These are phyloP conservation scores for Hirtodrosophila histrioides DNA, from an alignment of 2,888 invertebrate genomes.

Conservation along the genomic window DNA sequence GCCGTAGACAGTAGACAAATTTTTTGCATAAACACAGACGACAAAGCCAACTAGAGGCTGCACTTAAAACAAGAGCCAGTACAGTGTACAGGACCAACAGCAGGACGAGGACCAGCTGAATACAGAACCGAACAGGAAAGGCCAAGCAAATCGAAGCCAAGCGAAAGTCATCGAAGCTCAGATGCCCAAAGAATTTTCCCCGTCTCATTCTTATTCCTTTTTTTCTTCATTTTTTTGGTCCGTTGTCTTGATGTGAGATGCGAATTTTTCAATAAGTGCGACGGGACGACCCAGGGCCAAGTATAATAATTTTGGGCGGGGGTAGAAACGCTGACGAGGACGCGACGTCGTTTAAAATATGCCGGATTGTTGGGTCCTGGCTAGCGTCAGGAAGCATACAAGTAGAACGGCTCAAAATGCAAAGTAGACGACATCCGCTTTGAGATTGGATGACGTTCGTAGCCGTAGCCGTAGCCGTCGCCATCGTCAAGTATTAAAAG, in stretches of 20 bases:
- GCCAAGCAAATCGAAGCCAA: constrained; percentile 50
- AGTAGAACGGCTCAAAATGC: constrained; percentile 80
- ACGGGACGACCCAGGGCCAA: constrained; percentile 53
- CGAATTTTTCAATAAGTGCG: constrained; percentile 80
- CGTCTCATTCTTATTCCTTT: constrained; percentile 17
- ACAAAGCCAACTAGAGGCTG: constrained; percentile 77
- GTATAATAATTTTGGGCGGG: constrained; percentile 65
- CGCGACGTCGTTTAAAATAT: constrained; percentile 75
- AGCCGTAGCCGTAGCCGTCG: constrained; percentile 31
- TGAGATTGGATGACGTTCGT: constrained; percentile 78
- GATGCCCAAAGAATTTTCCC: constrained; percentile 49
- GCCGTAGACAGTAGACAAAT: constrained; percentile 68
- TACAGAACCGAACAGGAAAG: constrained; percentile 17
- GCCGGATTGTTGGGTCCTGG: constrained; percentile 64
- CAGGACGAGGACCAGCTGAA: constrained; percentile 31
- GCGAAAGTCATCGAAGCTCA: constrained; percentile 64
- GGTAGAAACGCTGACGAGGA: constrained; percentile 14
- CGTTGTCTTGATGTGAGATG: constrained; percentile 48
- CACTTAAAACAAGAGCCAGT: constrained; percentile 73
- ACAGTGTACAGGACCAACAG: constrained; percentile 16
- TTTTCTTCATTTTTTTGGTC: constrained; percentile 8
- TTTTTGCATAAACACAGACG: constrained; percentile 80
- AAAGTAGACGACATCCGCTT: constrained; percentile 80
- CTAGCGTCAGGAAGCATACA: constrained; percentile 76
- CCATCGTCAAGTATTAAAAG: constrained; percentile 79